These are phyloP conservation scores for Melanotaenia duboulayi DNA, from an alignment of 2,113 vertebrate species.

Conservation along the genomic window DNA sequence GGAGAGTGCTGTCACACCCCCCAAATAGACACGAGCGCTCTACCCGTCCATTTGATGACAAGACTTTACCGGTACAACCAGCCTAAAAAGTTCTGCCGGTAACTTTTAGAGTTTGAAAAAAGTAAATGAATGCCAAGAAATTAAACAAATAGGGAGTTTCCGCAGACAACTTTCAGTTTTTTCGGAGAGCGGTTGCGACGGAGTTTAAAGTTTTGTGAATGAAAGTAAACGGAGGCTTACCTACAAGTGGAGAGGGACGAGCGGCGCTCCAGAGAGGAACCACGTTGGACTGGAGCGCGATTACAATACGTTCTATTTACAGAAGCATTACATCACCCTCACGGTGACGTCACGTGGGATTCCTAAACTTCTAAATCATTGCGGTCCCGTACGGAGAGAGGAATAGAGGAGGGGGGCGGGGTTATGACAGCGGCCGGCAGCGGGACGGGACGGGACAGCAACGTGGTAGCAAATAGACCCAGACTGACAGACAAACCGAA, in stretches of 20 bases:
- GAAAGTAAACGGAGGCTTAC: conserved; percentile 66
- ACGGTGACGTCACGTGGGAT: conserved; percentile 99
- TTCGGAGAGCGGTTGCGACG: neutral
- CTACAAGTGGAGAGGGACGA: conserved; percentile 86
- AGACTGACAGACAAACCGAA: neutral
- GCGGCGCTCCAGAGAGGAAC: conserved; percentile 91
- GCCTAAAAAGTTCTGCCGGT: conserved; percentile 10
- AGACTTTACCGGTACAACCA: conserved; percentile 39
- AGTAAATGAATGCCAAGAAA: neutral
- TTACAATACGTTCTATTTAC: conserved; percentile 99
- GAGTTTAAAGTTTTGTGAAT: conserved; percentile 65
- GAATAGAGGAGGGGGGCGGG: conserved; percentile 50
- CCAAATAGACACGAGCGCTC: conserved; percentile 62
- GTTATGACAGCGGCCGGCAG: conserved; percentile 50
- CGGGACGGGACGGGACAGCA: conserved; percentile 25
- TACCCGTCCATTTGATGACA: conserved; percentile 46
- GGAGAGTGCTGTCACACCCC: conserved; percentile 74
- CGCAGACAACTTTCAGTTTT: neutral
- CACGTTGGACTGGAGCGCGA: conserved; percentile 98
- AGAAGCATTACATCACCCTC: conserved; percentile 98
- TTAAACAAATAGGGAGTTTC: neutral
- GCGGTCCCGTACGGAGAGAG: conserved; percentile 86
- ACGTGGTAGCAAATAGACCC: neutral
- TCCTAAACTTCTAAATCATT: conserved; percentile 99
- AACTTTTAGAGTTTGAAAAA: neutral